A percentile compares a stretch with the other conserved stretches of the same genome.
These are phyloP conservation scores for Chamaetylas fuelleborni DNA, from an alignment of 2,113 vertebrate species.

Conservation along the genomic window DNA sequence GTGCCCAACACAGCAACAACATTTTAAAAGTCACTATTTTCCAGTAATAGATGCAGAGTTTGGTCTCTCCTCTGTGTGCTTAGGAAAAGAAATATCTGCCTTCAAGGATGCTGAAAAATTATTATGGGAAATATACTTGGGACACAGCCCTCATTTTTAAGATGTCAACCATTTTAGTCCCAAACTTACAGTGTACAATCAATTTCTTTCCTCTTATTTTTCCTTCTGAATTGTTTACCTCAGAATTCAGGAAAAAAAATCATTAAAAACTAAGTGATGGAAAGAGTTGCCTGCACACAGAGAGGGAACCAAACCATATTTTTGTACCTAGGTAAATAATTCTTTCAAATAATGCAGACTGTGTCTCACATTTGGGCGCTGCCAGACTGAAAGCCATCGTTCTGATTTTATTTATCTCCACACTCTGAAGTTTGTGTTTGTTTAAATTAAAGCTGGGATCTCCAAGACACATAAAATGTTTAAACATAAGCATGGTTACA, in stretches of 20 bases:
- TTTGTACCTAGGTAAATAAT: not conserved
- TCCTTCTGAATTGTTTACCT: not conserved
- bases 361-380: not conserved
- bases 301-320: not conserved
- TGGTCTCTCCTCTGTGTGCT: not conserved
- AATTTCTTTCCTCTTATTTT: not conserved
- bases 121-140: not conserved
- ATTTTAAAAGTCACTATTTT: not conserved
- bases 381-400: not conserved
- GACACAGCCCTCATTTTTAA: not conserved
- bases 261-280: not conserved
- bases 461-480: not conserved
- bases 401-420: slow-evolving; percentile 8
- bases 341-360: not conserved
- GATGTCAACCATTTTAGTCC: not conserved
- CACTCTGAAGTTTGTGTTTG: not conserved
- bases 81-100: not conserved
- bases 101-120: slow-evolving; percentile 18
- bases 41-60: not conserved
- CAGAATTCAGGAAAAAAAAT: not conserved
- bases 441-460: slow-evolving; percentile 43
- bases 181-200: not conserved
- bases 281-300: not conserved
- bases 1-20: not conserved
- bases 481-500: slow-evolving; percentile 5